Conservation (phyloP, 2,113 vertebrate species). For the Pachycephala philippinensis region DNA sequence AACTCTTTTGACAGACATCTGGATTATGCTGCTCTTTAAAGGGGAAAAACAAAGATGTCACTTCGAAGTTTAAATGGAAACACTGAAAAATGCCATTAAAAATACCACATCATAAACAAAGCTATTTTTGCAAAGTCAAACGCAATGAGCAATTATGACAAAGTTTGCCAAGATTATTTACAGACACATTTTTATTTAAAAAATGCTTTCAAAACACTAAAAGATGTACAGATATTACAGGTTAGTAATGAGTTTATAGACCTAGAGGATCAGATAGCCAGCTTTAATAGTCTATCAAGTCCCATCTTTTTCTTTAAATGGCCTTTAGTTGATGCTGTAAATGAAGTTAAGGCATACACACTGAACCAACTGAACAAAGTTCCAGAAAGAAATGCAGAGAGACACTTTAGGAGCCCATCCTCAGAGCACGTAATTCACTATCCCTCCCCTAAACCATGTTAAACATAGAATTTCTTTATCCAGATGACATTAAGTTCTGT, state of each 20-base stretch:
- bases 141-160: not conserved
- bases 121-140: conserved; percentile 32
- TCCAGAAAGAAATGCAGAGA: not conserved
- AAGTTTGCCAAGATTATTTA: not conserved
- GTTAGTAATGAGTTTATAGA: not conserved
- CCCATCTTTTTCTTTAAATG: not conserved
- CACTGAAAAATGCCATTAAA: conserved; percentile 50
- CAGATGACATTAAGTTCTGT: not conserved
- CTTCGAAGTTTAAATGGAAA: conserved; percentile 39
- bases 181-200: not conserved
- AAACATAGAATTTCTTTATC: not conserved
- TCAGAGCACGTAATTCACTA: not conserved
- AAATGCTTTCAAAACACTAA: not conserved
- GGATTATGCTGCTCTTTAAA: conserved; percentile 48
- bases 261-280: not conserved
- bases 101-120: conserved; percentile 47
- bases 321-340: not conserved
- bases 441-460: not conserved
- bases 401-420: not conserved
- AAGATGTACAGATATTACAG: not conserved
- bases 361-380: not conserved
- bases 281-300: not conserved
- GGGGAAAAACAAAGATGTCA: conserved; percentile 45
- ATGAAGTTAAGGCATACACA: not conserved
- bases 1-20: conserved; percentile 57